phyloP scores from a whole-genome alignment of 2,797 vertebrate species.

The Pseudocheirus occidentalis region DNA sequence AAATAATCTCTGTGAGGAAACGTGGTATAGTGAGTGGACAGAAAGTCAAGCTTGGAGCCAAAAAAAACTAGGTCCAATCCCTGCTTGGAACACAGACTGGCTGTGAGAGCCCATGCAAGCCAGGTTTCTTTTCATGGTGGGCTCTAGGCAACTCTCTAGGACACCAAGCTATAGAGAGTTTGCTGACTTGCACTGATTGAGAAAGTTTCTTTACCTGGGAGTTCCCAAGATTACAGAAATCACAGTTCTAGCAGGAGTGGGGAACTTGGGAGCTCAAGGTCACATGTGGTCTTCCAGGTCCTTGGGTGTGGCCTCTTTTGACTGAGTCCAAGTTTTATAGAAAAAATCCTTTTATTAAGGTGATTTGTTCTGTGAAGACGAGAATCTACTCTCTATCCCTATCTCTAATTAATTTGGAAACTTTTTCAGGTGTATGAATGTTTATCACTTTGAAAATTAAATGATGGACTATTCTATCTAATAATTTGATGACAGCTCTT shows the following conservation, averaged over 20 bases:
- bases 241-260: neutral
- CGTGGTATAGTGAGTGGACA: neutral
- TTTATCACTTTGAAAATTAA: constrained; percentile 35
- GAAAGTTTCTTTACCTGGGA: neutral
- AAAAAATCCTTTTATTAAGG: no score
- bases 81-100: neutral
- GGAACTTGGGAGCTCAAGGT: no score
- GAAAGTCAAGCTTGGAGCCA: neutral
- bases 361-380: no score
- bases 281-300: no score
- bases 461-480: neutral
- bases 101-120: neutral
- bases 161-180: neutral
- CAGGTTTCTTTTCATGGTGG: neutral
- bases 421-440: constrained; percentile 14
- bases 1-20: neutral
- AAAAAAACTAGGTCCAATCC: neutral
- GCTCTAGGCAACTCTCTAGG: neutral
- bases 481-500: constrained; percentile 35
- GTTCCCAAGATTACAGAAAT: neutral
- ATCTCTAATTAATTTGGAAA: constrained; percentile 8
- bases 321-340: no score
- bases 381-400: neutral
- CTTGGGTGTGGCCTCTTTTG: no score
- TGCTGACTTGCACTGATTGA: neutral